Conservation (phyloP, 2,888 invertebrate genomes). For the Cremastinae sp. region DNA sequence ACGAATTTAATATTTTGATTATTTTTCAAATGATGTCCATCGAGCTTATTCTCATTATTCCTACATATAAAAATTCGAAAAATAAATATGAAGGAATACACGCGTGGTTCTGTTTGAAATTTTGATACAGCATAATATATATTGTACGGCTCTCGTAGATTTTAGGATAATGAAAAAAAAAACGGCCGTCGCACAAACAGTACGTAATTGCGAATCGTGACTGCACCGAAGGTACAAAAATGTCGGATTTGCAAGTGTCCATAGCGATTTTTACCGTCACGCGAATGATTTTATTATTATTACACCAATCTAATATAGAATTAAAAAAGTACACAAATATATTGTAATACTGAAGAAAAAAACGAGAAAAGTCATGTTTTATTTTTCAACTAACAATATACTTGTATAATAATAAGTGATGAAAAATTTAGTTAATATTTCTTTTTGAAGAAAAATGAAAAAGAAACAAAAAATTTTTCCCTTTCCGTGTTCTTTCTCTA, state of each 20-base stretch:
- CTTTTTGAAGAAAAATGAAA: too few relatives aligned
- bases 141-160: constrained; percentile 43
- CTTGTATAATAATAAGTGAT: too few relatives aligned
- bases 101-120: constrained; percentile 1
- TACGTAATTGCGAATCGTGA: constrained; percentile 57
- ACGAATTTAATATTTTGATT: too few relatives aligned
- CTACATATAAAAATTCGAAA: too few relatives aligned
- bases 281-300: constrained; percentile 33
- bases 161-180: constrained; percentile 5
- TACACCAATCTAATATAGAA: constrained; percentile 18
- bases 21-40: too few relatives aligned
- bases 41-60: too few relatives aligned
- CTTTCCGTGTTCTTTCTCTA: constrained; percentile 41
- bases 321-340: constrained; percentile 15
- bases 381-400: constrained; percentile 4
- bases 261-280: constrained; percentile 29
- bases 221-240: constrained; percentile 65
- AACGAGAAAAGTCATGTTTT: constrained; percentile 7
- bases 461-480: constrained; percentile 30
- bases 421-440: too few relatives aligned
- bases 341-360: constrained; percentile 33
- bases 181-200: constrained; percentile 37
- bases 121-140: constrained; percentile 27
- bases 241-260: constrained; percentile 44
- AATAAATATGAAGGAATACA: neutral